A percentile compares a stretch with the other conserved stretches of the same genome.
Evolutionary conservation across 2,797 vertebrate species (phyloP).

Genomic region (Avahi laniger): DNA sequence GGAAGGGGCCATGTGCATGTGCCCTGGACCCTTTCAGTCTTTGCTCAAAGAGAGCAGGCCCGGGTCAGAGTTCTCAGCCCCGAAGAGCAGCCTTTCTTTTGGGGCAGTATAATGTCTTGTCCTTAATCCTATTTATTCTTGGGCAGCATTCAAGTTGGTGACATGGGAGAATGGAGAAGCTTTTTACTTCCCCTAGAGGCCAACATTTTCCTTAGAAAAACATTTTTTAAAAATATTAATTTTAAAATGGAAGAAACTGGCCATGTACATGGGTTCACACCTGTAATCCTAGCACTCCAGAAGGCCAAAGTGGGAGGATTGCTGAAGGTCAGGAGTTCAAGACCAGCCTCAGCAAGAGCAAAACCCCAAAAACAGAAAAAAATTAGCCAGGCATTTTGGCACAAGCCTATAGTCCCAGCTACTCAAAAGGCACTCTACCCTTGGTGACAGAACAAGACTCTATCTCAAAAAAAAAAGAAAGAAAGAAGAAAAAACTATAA

Average conservation of each 20-base stretch:
- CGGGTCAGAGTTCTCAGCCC: too few relatives aligned
- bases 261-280: too few relatives aligned
- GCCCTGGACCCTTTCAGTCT: not conserved
- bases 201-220: not conserved
- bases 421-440: too few relatives aligned
- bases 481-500: not conserved
- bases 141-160: not conserved
- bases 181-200: not conserved
- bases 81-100: not conserved
- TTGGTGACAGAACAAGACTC: too few relatives aligned
- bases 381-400: too few relatives aligned
- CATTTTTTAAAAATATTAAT: not conserved
- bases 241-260: not conserved
- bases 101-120: not conserved
- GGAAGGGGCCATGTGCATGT: rapidly evolving
- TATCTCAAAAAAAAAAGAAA: too few relatives aligned
- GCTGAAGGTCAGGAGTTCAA: too few relatives aligned
- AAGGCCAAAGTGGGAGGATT: too few relatives aligned
- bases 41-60: not conserved
- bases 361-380: too few relatives aligned
- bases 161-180: not conserved
- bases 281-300: too few relatives aligned
- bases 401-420: too few relatives aligned
- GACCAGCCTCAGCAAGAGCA: too few relatives aligned
- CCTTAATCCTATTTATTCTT: not conserved